Conservation (phyloP, 2,797 vertebrate genomes). For the Protosalanx chinensis region DNA sequence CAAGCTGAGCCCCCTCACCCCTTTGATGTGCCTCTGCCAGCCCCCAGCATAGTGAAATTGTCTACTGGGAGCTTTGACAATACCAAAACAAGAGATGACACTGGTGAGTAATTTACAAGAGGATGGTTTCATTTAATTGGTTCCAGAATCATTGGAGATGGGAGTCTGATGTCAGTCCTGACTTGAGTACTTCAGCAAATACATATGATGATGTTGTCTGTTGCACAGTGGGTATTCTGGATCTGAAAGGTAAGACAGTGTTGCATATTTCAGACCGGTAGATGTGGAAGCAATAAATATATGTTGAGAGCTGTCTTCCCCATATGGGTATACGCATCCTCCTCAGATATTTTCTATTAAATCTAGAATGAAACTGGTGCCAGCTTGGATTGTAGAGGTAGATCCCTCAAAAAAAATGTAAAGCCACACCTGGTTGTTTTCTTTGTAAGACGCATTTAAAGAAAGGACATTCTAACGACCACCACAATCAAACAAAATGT, state of each 20-base stretch:
- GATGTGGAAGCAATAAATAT: background rate
- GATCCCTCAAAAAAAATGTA: too few relatives aligned
- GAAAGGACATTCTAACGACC: too few relatives aligned
- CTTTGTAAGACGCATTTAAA: too few relatives aligned
- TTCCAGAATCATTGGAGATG: background rate
- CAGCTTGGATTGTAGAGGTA: too few relatives aligned
- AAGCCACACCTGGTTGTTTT: too few relatives aligned
- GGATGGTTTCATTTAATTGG: too few relatives aligned
- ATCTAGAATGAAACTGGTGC: background rate
- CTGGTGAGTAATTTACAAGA: constrained; percentile 33
- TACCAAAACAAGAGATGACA: constrained; percentile 62
- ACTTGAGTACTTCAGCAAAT: too few relatives aligned
- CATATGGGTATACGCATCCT: background rate
- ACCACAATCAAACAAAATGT: too few relatives aligned
- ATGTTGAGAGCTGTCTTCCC: background rate
- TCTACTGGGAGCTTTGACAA: constrained; percentile 81
- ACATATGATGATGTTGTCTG: too few relatives aligned
- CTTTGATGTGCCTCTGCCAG: constrained; percentile 59
- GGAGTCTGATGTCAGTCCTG: background rate
- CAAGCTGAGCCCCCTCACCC: constrained; percentile 67
- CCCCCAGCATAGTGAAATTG: constrained; percentile 89
- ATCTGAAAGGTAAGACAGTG: background rate
- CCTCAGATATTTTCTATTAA: background rate
- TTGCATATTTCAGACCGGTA: background rate
- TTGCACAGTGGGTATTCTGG: too few relatives aligned